A percentile compares a stretch with the other conserved stretches of the same genome.
Evolutionary conservation across 2,888 invertebrate species (phyloP).

Genomic region (Drosophila nr. medialis): DNA sequence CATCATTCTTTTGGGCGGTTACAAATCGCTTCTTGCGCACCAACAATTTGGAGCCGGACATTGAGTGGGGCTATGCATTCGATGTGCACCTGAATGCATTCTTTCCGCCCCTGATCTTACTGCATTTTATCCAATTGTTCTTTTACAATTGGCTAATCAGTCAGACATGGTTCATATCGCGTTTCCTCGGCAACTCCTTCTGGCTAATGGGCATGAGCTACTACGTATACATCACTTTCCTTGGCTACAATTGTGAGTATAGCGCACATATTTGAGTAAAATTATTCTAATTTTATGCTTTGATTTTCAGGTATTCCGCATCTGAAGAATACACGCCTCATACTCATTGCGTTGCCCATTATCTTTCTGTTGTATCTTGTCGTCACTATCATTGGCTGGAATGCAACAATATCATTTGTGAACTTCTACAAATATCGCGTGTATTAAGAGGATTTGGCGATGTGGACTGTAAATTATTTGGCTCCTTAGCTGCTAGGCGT

Average conservation of each 20-base stretch:
- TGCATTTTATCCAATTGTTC: constrained; percentile 96
- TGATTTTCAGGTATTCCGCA: constrained; percentile 91
- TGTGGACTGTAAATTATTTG: constrained; percentile 67
- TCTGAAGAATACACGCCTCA: constrained; percentile 92
- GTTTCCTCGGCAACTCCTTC: constrained; percentile 95
- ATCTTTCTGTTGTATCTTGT: constrained; percentile 91
- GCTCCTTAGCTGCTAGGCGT: constrained; percentile 58
- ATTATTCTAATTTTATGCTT: neutral
- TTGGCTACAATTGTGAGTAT: constrained; percentile 96
- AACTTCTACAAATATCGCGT: constrained; percentile 93
- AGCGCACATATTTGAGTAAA: neutral
- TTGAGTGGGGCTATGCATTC: constrained; percentile 99
- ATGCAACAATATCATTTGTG: constrained; percentile 92
- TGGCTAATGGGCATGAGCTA: constrained; percentile 96
- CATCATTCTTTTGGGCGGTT: constrained; percentile 94
- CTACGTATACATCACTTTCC: constrained; percentile 98
- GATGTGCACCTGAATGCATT: constrained; percentile 99
- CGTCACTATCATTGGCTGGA: constrained; percentile 91
- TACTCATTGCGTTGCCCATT: constrained; percentile 93
- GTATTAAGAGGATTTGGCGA: constrained; percentile 84
- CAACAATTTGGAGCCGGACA: constrained; percentile 85
- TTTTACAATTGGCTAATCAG: constrained; percentile 93
- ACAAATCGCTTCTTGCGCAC: constrained; percentile 83
- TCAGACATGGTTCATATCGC: constrained; percentile 91
- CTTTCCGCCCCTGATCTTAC: constrained; percentile 96